Base-by-base conservation (phyloP, 2,888 invertebrate species). In the Callyntrura guangdongensis region DNA sequence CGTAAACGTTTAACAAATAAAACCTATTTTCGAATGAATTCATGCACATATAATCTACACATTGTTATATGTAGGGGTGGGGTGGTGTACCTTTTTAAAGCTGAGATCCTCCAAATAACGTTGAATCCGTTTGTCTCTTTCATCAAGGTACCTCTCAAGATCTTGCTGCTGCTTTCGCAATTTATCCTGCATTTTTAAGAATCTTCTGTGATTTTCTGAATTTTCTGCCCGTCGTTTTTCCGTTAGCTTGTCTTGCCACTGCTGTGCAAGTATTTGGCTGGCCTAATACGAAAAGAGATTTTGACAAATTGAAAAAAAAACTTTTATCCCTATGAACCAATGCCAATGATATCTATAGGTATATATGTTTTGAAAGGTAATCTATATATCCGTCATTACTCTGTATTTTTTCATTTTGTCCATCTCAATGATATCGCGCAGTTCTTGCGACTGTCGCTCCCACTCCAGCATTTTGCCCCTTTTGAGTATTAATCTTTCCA, bases 131-230 rank as follows among this genome's bases (percentile, higher is more conserved):
- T 94, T 93, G 74, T 95, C 94, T 72, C 94, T 93, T 25, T 93
- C 93, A 69, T 94, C 93, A 53, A 94, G 93, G 64, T 94, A 94
- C 56, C 89, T 92, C 25, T 94, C 94, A 72, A 95, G 93, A n/a
- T 92, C 92, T 20, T 92, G 93, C 77, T 94, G 94, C 17, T 94
- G 94, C 45, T 93, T 92, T 17, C 94, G 93, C 72, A 94, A 93
- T 88, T 94, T 94, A 49, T 94, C 93, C 88, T 94, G 94, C 45
- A 94, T 93, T 90, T 94, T 94, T 81, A 94, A 94, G 92, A 94
- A 94, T 69, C 94, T 91, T 36, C 91, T 89, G 27, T 94, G 82
- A 83, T 94, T 95, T 79, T 94, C 93, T 53, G 93, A 87, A 64
- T 94, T 94, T 86, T 95, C 94, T 14, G 93, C 56, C 74, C 92